These are phyloP conservation scores for Formica selysi DNA, from an alignment of 1,140 invertebrate genomes.

Conservation along the genomic window DNA sequence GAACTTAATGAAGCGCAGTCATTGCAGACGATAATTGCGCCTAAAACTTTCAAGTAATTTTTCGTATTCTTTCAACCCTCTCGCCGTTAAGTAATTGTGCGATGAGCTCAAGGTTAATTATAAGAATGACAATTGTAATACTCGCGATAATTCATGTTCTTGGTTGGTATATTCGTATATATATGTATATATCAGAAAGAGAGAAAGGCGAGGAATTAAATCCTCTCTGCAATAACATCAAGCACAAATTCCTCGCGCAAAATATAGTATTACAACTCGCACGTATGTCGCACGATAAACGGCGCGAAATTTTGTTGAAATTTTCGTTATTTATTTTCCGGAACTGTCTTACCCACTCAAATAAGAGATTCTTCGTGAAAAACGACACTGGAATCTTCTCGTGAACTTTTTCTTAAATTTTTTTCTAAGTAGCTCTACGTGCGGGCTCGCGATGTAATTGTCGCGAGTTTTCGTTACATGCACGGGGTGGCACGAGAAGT, in stretches of 20 bases:
- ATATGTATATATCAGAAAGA: not conserved
- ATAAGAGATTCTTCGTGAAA: constrained; percentile 26
- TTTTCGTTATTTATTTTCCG: constrained; percentile 1
- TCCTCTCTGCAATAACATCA: not conserved
- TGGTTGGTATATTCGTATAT: not conserved
- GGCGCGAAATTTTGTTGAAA: constrained; percentile 8
- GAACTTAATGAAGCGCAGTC: constrained; percentile 46
- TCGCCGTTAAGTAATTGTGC: constrained; percentile 29
- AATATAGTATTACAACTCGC: constrained; percentile 10
- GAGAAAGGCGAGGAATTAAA: not conserved
- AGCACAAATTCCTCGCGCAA: not conserved
- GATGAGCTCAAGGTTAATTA: constrained; percentile 34
- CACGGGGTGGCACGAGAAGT: not conserved
- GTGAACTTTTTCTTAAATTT: constrained; percentile 45
- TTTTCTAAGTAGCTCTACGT: constrained; percentile 43
- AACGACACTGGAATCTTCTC: constrained; percentile 13
- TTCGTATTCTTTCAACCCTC: constrained; percentile 48
- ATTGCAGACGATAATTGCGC: constrained; percentile 33
- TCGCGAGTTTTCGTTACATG: constrained; percentile 35
- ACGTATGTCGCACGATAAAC: not conserved
- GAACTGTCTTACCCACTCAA: not conserved
- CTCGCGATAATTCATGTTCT: constrained; percentile 9
- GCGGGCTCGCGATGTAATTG: constrained; percentile 45
- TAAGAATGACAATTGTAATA: constrained; percentile 25
- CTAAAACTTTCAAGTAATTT: constrained; percentile 32